Percentiles rank a stretch among this genome's conserved stretches.
Evolutionary conservation across 92 coral and sea anemone species (phyloP).

Genomic region (Porites rus): DNA sequence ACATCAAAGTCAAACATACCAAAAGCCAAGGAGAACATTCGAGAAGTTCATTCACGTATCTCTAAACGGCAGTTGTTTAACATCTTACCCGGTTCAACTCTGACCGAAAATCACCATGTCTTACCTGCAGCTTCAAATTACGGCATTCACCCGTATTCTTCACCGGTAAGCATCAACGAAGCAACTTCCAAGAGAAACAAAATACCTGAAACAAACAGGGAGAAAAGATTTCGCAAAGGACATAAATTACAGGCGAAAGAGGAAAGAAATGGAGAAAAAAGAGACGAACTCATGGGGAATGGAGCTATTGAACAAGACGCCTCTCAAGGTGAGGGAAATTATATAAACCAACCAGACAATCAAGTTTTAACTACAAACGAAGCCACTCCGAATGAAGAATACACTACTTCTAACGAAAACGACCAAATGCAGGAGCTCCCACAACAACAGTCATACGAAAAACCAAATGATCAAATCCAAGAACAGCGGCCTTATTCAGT

Average conservation of each 20-base stretch:
- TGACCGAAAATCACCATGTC: slow-evolving; percentile 47
- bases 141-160: slow-evolving; percentile 42
- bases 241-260: background rate
- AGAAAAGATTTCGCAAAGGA: slow-evolving; percentile 9
- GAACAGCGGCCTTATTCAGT: slow-evolving; percentile 3
- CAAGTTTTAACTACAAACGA: slow-evolving; percentile 37
- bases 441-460: slow-evolving; percentile 3
- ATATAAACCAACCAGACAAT: slow-evolving; percentile 20
- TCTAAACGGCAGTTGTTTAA: slow-evolving; percentile 68
- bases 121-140: slow-evolving; percentile 32
- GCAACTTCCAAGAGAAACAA: slow-evolving; percentile 64
- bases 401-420: background rate
- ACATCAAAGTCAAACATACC: slow-evolving; percentile 92
- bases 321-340: slow-evolving; percentile 16
- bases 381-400: background rate
- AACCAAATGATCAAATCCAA: slow-evolving; percentile 5
- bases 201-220: slow-evolving; percentile 23
- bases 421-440: slow-evolving; percentile 5
- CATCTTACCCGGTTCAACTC: slow-evolving; percentile 63
- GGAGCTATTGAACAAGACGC: slow-evolving; percentile 10
- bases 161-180: slow-evolving; percentile 68
- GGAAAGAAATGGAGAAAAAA: slow-evolving; percentile 23
- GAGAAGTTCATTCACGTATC: slow-evolving; percentile 48
- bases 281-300: slow-evolving; percentile 28
- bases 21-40: slow-evolving; percentile 39